Evolutionary conservation across 2,113 vertebrate species (phyloP), one percentile per base, ranked within the genome.

Genomic region (Butorides virescens): DNA sequence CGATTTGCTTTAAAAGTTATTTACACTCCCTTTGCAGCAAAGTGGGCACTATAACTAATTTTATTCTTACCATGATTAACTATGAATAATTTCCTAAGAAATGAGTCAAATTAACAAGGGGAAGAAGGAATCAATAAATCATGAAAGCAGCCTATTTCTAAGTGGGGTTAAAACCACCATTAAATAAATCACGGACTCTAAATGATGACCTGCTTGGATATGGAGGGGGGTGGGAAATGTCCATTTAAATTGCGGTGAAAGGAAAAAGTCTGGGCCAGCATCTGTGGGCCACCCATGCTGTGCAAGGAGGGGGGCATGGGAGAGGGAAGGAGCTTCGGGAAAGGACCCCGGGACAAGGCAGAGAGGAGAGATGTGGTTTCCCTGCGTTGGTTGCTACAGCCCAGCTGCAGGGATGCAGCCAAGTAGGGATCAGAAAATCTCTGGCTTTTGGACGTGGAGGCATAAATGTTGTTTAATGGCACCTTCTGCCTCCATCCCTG

Each of bases 41-140:
- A 98, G 96, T 95, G 95, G 96, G 97, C 80, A 97, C 96, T 96
- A 97, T 97, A 97, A 94, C 97, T 97, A 97, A 98, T 98, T 98
- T 98, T 98, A 96, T 98, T 98, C 98, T 98, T 96, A 93, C 96
- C 77, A 19, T 98, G 98, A 98, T 98, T 98, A 98, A 96, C 96
- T 95, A 97, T 98, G 97, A 98, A 98, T 98, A 98, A 98, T 98
- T 98, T 98, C 96, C 97, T 97, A 98, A 97, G 97, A 98, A 98
- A 98, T 96, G 97, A 98, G 96, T 97, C 97, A 98, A 98, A 98
- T 98, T 98, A 98, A 97, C 96, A 96, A 97, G 97, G 77, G 95
- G 97, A 98, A 97, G 97, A 97, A 98, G 94, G 92, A 98, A 97
- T 95, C 97, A 95, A 98, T 98, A 98, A 98, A 98, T 98, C 98